These are phyloP conservation scores for Hippocampus barbouri DNA, from an alignment of 2,113 vertebrate genomes.

Conservation along the genomic window DNA sequence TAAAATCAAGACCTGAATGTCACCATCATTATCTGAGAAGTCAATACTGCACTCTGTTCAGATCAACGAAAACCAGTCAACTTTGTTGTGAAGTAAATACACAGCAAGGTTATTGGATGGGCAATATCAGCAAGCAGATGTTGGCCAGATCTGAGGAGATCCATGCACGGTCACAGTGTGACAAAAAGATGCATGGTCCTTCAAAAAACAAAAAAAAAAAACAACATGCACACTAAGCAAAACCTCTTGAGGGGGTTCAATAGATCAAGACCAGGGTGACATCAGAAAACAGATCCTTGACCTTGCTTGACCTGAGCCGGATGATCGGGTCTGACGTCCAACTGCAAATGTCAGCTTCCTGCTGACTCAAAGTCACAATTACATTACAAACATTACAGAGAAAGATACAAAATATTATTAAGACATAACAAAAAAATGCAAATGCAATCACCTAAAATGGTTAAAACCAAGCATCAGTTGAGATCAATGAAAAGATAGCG, in stretches of 20 bases:
- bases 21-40: neutral
- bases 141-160: conserved; percentile 22
- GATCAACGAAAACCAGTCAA: neutral
- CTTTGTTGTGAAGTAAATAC: neutral
- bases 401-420: no score
- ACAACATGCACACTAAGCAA: conserved; percentile 39
- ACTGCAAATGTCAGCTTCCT: neutral
- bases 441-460: no score
- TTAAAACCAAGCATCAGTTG: no score
- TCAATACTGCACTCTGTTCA: neutral
- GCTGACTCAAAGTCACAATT: conserved; percentile 19
- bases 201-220: conserved; percentile 15
- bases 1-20: neutral
- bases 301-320: conserved; percentile 10
- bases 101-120: neutral
- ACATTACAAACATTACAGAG: no score
- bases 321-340: conserved; percentile 1
- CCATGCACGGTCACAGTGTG: conserved; percentile 2
- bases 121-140: neutral
- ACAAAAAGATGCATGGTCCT: conserved; percentile 27
- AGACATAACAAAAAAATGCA: no score
- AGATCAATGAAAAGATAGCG: no score
- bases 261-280: conserved; percentile 30
- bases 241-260: conserved; percentile 15
- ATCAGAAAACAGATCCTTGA: conserved; percentile 5